Evolutionary conservation across 2,797 vertebrate genomes (phyloP), one percentile per base, ranked within the genome.

Genomic region (Hydrophis major): DNA sequence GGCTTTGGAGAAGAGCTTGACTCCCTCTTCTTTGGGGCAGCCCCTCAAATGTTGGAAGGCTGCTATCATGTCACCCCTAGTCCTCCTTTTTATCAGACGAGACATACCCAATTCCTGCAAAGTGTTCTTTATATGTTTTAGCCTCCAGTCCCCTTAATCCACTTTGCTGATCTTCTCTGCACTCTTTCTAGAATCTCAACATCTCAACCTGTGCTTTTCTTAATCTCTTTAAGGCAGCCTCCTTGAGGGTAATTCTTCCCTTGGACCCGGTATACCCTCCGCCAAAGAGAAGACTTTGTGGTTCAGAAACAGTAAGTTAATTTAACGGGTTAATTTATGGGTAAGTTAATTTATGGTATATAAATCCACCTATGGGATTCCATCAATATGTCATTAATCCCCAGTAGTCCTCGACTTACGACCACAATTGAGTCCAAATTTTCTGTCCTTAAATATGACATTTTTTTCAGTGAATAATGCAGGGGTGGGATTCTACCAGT

Each of bases 281-380:
- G 22, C 55, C 0, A 7, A 56, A 2, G 3, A 66, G 28, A 5
- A 59, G 8, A 4, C 28, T 56, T 14, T 50, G 0, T 18, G 42
- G 32, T 55, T 32, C 78, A 94, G 90, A 78, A 74, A 57, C 6
- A 47, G 50, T 50, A 50, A 50, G 50, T 50, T 50, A 50, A 50
- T 50, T 50, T 50, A 50, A 50, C 6, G 6, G 47, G 47, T 50
- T 6, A 50, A 50, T 50, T 50, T 50, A 50, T 50, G 8, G 50
- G 7, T 0, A 50, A 50, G 50, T 55, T 6, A 6, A 1, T 4
- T 78, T 37, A 1, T 78, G 1, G 69, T 20, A 1, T 18, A 20
- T 42, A 42, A 37, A 78, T 42, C 16, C 32, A 37, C n/a, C 18
- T 18, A 10, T 7, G 1, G 32, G 32, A 78, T 42, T 78, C 69